Evolutionary conservation across 2,797 vertebrate genomes (phyloP).

Genomic region (Parotocinclus haroldoi): DNA sequence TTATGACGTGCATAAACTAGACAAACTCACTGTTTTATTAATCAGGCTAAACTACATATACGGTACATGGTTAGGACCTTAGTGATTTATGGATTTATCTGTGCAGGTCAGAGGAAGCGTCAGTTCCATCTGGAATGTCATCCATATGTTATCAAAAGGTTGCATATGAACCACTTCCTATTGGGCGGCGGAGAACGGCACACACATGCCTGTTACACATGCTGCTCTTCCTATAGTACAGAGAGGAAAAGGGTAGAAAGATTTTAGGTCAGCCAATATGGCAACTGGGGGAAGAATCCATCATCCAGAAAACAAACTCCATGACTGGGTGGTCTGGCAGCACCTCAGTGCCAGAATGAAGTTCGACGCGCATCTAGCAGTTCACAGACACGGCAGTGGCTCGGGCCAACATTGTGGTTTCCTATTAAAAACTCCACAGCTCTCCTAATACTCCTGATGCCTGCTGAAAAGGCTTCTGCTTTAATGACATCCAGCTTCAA

Average conservation of each 20-base stretch:
- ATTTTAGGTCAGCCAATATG: slow-evolving; percentile 53
- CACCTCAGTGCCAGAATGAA: slow-evolving; percentile 46
- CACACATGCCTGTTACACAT: no score
- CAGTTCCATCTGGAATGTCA: neutral
- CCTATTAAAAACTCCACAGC: slow-evolving; percentile 56
- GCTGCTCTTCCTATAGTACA: no score
- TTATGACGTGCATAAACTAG: no score
- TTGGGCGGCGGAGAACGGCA: neutral
- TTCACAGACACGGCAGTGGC: slow-evolving; percentile 52
- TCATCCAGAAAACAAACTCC: slow-evolving; percentile 53
- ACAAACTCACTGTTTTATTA: no score
- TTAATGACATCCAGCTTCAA: slow-evolving; percentile 77
- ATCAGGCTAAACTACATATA: no score
- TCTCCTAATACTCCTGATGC: slow-evolving; percentile 43
- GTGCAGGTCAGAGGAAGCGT: slow-evolving; percentile 8
- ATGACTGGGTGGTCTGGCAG: slow-evolving; percentile 70
- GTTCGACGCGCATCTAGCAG: slow-evolving; percentile 50
- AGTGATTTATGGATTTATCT: no score
- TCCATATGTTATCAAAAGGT: neutral
- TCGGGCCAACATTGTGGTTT: slow-evolving; percentile 54
- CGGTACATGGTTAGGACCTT: no score
- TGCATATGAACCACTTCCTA: slow-evolving; percentile 5
- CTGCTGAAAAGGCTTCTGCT: slow-evolving; percentile 55
- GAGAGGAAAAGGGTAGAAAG: neutral
- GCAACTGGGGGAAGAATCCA: slow-evolving; percentile 48